Evolutionary conservation across 2,113 vertebrate species (phyloP), one percentile per base, ranked within the genome.

Genomic region (Anser brachyrhynchus): DNA sequence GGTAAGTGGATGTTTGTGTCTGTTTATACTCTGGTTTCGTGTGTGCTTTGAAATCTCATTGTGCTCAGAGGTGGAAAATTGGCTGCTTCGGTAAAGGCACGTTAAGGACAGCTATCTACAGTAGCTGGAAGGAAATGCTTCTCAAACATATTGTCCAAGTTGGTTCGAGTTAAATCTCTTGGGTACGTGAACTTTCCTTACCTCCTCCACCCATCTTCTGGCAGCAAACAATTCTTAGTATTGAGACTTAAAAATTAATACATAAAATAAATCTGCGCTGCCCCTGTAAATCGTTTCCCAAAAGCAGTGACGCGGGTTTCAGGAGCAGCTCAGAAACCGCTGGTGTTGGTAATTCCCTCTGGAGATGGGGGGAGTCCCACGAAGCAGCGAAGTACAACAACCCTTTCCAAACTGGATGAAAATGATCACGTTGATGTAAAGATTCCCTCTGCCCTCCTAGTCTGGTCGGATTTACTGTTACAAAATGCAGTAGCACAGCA

Each of bases 121-220:
- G 96, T 96, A 95, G 96, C 96, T 97, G 93, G 95, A 96, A 96
- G 96, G 96, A 97, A 97, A 95, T 95, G 90, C 85, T 96, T 96
- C 94, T 93, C 23, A 6, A 97, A 88, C 33, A 79, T 57, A 94
- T 97, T 95, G 96, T 96, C 95, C 95, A 67, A 86, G 92, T 78
- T 92, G 78, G 78, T 92, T 87, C 75, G 90, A 58, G 81, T 94
- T 92, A 80, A 57, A 83, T 91, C 96, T 84, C 95, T 57, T 79
- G 95, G 93, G 94, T 90, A 81, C 6, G 20, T 96, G 95, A 96
- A 95, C 91, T 94, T 94, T 93, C 57, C 84, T 95, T 92, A 65
- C 90, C 96, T 93, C 82, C 93, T 89, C 95, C 96, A 96, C 95
- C 95, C 96, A 78, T 91, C 78, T 94, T 91, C 87, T 96, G 93